Percentiles rank a stretch among this genome's conserved stretches.
Evolutionary conservation across 2,888 invertebrate species (phyloP).

Genomic region (Nomada lathburiana): DNA sequence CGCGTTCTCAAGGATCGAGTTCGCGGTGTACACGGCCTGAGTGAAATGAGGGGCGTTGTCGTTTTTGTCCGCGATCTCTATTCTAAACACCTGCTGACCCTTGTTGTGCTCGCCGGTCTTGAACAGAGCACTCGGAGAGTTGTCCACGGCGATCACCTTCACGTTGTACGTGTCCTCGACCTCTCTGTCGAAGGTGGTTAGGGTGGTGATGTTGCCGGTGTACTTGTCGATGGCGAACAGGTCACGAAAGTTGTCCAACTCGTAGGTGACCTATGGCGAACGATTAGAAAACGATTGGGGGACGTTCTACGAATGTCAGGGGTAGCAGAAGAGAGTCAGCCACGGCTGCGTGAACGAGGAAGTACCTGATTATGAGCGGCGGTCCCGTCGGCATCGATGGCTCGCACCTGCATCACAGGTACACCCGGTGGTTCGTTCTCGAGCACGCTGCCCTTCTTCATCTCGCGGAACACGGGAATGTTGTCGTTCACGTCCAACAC

Average conservation of each 20-base stretch:
- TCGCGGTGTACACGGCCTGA: slow-evolving; percentile 90
- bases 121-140: slow-evolving; percentile 92
- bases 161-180: slow-evolving; percentile 93
- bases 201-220: slow-evolving; percentile 95
- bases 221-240: slow-evolving; percentile 93
- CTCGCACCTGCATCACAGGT: slow-evolving; percentile 94
- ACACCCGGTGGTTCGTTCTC: slow-evolving; percentile 94
- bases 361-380: slow-evolving; percentile 90
- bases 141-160: slow-evolving; percentile 95
- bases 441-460: slow-evolving; percentile 91
- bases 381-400: slow-evolving; percentile 94
- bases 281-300: not conserved
- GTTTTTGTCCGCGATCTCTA: slow-evolving; percentile 97
- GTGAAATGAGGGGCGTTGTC: slow-evolving; percentile 97
- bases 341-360: not conserved
- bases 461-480: slow-evolving; percentile 93
- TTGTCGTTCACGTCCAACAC: slow-evolving; percentile 96
- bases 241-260: slow-evolving; percentile 89
- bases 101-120: slow-evolving; percentile 89
- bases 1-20: slow-evolving; percentile 92
- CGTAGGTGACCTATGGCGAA: slow-evolving; percentile 88
- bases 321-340: not conserved
- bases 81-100: slow-evolving; percentile 92
- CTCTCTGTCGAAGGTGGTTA: slow-evolving; percentile 94
- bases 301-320: too few relatives aligned